These are phyloP conservation scores for Caretta caretta DNA, from an alignment of 2,113 vertebrate species.

Conservation along the genomic window DNA sequence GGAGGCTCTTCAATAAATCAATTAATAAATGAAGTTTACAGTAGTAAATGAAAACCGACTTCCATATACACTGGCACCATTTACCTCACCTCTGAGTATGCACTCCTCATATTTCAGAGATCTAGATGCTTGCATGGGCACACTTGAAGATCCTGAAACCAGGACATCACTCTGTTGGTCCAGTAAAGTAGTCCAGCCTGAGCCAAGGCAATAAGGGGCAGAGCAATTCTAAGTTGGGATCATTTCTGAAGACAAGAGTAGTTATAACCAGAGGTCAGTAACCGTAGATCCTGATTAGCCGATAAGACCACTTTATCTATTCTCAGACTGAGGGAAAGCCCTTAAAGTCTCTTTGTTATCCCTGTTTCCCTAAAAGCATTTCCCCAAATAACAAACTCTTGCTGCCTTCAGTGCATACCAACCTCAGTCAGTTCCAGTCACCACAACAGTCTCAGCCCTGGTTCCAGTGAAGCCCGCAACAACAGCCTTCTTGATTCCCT, in stretches of 20 bases:
- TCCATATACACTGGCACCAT: neutral
- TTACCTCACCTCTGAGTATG: neutral
- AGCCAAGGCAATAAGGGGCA: neutral
- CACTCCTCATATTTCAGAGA: neutral
- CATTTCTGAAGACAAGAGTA: neutral
- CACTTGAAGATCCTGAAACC: neutral
- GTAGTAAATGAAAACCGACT: neutral
- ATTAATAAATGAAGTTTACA: neutral
- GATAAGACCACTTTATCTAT: no score
- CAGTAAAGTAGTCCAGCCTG: neutral
- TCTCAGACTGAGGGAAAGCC: neutral
- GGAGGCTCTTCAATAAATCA: neutral
- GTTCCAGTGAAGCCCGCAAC: neutral
- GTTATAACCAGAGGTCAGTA: neutral
- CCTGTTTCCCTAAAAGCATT: neutral
- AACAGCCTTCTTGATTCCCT: neutral
- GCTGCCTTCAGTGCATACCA: neutral
- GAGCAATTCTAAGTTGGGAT: neutral
- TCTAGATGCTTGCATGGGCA: neutral
- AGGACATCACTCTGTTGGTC: neutral
- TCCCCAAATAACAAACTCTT: neutral
- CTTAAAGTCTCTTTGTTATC: neutral
- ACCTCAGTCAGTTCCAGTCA: neutral
- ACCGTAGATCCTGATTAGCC: neutral
- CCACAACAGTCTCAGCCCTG: neutral